A percentile compares a stretch with the other conserved stretches of the same genome.
These are phyloP conservation scores for Antennarius striatus DNA, from an alignment of 2,113 vertebrate species.

Conservation along the genomic window DNA sequence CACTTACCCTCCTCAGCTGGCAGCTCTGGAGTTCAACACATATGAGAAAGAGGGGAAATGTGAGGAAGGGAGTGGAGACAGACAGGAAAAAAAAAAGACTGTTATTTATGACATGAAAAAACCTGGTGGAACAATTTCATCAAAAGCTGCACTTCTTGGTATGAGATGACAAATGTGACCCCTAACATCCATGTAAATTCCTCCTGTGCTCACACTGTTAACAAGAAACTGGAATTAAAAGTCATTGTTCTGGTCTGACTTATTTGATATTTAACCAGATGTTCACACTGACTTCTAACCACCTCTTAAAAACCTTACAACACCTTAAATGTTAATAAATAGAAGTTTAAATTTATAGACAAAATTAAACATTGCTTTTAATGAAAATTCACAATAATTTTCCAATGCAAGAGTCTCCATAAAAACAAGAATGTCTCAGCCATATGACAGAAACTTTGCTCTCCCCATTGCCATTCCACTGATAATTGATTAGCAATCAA, in stretches of 20 bases:
- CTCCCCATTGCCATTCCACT: slow-evolving; percentile 14
- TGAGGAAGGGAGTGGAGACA: slow-evolving; percentile 1
- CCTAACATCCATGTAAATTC: too few species aligned
- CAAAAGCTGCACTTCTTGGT: too few species aligned
- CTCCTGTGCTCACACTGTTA: too few species aligned
- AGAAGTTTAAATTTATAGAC: background rate
- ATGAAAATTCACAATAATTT: slow-evolving; percentile 2
- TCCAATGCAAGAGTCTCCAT: background rate
- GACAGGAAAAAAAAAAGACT: slow-evolving; percentile 25
- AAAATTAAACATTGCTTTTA: background rate
- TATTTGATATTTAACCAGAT: too few species aligned
- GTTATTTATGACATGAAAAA: background rate
- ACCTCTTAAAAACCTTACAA: background rate
- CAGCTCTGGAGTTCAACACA: slow-evolving; percentile 69
- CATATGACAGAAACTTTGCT: background rate
- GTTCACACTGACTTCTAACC: too few species aligned
- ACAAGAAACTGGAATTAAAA: too few species aligned
- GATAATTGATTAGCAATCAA: slow-evolving; percentile 58
- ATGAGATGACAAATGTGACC: too few species aligned
- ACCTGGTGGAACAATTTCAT: background rate
- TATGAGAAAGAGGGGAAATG: background rate
- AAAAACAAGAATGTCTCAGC: slow-evolving; percentile 5
- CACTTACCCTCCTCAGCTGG: slow-evolving; percentile 83
- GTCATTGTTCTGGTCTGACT: too few species aligned
- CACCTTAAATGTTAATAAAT: background rate